phyloP scores from a whole-genome alignment of 2,888 invertebrate genomes.

The Entomobrya multifasciata region DNA sequence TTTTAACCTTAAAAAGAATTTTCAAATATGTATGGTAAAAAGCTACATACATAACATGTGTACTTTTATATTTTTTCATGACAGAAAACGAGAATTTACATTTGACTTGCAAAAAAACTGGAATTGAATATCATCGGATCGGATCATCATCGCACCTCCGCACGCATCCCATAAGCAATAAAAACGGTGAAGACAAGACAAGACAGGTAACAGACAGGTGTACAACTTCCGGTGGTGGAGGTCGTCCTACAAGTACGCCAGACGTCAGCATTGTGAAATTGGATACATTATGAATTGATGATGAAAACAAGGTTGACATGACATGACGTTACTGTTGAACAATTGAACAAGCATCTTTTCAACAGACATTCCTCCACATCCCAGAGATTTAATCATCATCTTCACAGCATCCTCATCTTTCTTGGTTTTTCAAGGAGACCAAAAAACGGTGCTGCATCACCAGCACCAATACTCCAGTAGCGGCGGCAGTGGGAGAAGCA shows the following conservation, averaged over 20 bases:
- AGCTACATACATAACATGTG: no score
- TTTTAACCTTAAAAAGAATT: no score
- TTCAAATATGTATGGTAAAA: no score
- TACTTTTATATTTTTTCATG: no score
- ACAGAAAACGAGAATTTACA: no score
- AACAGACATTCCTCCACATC: background rate
- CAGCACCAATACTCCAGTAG: background rate
- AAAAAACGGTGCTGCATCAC: background rate
- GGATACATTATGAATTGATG: background rate
- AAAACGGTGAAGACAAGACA: background rate
- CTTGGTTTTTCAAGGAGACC: background rate
- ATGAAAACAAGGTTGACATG: background rate
- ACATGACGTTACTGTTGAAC: background rate
- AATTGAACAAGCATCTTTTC: background rate
- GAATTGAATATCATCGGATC: no score
- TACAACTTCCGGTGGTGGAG: slow-evolving; percentile 13
- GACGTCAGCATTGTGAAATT: background rate
- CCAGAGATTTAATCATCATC: background rate
- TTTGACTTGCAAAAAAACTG: no score
- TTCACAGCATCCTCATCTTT: background rate
- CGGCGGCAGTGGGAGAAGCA: background rate
- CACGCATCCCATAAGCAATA: background rate
- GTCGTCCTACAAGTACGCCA: background rate
- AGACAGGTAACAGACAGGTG: background rate
- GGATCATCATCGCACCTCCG: no score